Base-by-base conservation (phyloP, 2,888 invertebrate species). In the Nemurella pictetii region DNA sequence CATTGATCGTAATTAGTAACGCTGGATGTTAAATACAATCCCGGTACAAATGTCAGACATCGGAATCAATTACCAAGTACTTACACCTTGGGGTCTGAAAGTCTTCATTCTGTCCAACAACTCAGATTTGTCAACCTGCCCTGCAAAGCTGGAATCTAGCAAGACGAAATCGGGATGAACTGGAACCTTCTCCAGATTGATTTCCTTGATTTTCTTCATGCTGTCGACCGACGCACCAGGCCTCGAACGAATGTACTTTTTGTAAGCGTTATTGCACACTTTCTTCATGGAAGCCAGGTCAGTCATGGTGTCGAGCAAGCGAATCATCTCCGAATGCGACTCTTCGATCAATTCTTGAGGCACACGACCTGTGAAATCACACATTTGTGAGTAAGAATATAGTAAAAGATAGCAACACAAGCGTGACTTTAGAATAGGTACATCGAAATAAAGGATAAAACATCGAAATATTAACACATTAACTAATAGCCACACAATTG, bases 191-290 rank as follows among this genome's bases (percentile, higher is more conserved):
- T 88, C 88, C 29, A 93, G 90, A 26, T 93, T 90, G 0, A 95
- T 91, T 74, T 92, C 92, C 91, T 99, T 99, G 15, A 96, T 94
- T 86, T 98, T 93, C 87, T 94, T 94, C 88, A 98, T 96, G 86
- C 97, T 97, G 89, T 98, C 99, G 0, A 94, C 92, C 0, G 98
- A 97, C 0, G 99, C 97, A 0, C 94, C 93, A 78, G 98, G 98
- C 86, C 99, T 92, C 87, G 98, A 97, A 87, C 94, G 93, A 0
- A 96, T 89, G 90, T 99, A 99, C 87, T 98, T 96, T 89, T 95
- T 95, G 92, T 97, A 98, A 0, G 96, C 99, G 89, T 99, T 99
- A 73, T 93, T 93, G 86, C 96, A 95, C 0, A 96, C 96, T 87
- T 95, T 93, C 88, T 92, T 91, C 89, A 95, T 92, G 86, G 93